Percentiles rank a stretch among this genome's conserved stretches.
phyloP scores from a whole-genome alignment of 2,113 vertebrate genomes.

The Nymphicus hollandicus region DNA sequence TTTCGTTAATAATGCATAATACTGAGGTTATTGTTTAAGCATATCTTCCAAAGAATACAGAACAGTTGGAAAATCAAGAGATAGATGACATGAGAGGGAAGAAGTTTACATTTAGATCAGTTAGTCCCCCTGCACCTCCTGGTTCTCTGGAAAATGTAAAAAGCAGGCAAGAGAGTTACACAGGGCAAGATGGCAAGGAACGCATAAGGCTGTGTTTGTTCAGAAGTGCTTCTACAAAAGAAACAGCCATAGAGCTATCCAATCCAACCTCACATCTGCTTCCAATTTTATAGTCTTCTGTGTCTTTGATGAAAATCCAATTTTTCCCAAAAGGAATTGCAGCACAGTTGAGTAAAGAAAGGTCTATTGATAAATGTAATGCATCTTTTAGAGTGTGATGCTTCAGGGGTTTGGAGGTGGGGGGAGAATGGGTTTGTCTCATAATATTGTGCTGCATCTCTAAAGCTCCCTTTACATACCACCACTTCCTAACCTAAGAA shows the following conservation, averaged over 20 bases:
- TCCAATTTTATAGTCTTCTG: slow-evolving; percentile 56
- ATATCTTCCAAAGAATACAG: not conserved
- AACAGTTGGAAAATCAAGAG: not conserved
- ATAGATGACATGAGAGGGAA: not conserved
- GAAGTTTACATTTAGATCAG: slow-evolving; percentile 2
- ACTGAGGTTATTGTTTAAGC: not conserved
- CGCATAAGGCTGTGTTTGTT: slow-evolving; percentile 45
- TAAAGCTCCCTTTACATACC: slow-evolving; percentile 10
- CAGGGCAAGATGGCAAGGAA: slow-evolving; percentile 2
- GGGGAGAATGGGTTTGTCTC: not conserved
- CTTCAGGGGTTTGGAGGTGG: not conserved
- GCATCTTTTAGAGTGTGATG: slow-evolving; percentile 27
- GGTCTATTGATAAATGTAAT: slow-evolving; percentile 51
- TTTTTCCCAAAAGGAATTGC: slow-evolving; percentile 53
- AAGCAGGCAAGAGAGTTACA: slow-evolving; percentile 23
- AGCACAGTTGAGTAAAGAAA: slow-evolving; percentile 44
- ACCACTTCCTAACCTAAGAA: slow-evolving; percentile 14
- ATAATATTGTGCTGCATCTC: not conserved
- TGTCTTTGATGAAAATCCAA: slow-evolving; percentile 56
- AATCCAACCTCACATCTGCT: slow-evolving; percentile 52
- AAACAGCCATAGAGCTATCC: slow-evolving; percentile 21
- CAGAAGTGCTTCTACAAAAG: slow-evolving; percentile 41
- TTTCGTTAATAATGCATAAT: not conserved
- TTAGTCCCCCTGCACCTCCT: not conserved
- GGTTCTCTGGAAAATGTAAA: slow-evolving; percentile 37